Conservation (phyloP, 2,797 vertebrate species). For the Notolabrus celidotus region DNA sequence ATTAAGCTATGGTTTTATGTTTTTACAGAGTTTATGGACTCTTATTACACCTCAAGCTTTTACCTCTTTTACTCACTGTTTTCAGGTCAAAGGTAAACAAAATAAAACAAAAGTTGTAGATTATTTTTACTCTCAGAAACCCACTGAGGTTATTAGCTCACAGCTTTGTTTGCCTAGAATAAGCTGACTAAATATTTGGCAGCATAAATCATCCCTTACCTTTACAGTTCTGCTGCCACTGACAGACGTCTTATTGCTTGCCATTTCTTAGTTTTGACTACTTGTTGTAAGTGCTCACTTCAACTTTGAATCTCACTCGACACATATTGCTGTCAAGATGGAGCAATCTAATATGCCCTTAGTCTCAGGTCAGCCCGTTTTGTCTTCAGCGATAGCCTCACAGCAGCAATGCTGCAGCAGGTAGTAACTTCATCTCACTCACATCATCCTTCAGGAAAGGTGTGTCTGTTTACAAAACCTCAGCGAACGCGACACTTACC, state of each 20-base stretch:
- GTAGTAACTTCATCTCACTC: conserved; percentile 83
- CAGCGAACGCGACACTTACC: conserved; percentile 82
- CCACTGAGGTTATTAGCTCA: conserved; percentile 11
- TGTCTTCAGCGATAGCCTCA: conserved; percentile 59
- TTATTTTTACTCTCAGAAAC: no score
- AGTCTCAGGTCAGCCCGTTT: conserved; percentile 66
- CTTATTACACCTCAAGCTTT: background rate
- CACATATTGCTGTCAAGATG: conserved; percentile 74
- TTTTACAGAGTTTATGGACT: background rate
- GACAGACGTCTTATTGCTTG: background rate
- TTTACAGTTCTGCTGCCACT: background rate
- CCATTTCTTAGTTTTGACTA: conserved; percentile 33
- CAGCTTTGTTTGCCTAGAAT: conserved; percentile 2
- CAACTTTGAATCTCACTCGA: conserved; percentile 56
- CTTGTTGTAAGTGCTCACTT: conserved; percentile 19
- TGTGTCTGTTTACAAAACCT: conserved; percentile 90
- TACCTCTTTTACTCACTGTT: conserved; percentile 2
- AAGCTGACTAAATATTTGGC: conserved; percentile 14
- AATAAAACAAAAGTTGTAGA: background rate
- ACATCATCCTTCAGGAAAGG: conserved; percentile 78
- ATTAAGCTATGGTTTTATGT: background rate
- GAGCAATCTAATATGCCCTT: conserved; percentile 74
- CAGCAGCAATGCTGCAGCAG: conserved; percentile 58
- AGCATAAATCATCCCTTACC: background rate
- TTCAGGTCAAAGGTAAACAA: background rate